phyloP scores from a whole-genome alignment of 1,140 invertebrate species.

The Drosophila arizonae region DNA sequence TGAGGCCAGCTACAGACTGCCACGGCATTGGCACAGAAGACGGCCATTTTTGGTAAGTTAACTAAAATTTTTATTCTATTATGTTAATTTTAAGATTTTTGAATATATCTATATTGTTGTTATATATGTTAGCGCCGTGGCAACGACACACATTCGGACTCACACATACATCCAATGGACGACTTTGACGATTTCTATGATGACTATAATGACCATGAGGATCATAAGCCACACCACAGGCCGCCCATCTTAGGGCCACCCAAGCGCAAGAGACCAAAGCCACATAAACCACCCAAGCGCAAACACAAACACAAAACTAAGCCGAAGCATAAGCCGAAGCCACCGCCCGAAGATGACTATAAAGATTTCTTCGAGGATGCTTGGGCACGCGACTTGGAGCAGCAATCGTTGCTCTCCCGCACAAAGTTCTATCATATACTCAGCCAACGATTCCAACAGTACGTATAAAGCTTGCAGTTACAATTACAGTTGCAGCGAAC shows the following conservation, averaged over 20 bases:
- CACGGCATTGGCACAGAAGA: slow-evolving; percentile 45
- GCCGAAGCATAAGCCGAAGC: slow-evolving; percentile 22
- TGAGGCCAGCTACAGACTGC: slow-evolving; percentile 87
- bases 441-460: slow-evolving; percentile 62
- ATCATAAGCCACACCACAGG: slow-evolving; percentile 11
- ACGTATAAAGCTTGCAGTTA: slow-evolving; percentile 8
- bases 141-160: slow-evolving; percentile 39
- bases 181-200: slow-evolving; percentile 53
- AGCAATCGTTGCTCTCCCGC: slow-evolving; percentile 53
- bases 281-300: slow-evolving; percentile 30
- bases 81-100: too few relatives aligned
- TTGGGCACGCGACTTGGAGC: slow-evolving; percentile 1
- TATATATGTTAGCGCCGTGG: slow-evolving; percentile 1
- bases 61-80: not conserved
- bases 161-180: slow-evolving; percentile 1
- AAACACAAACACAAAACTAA: slow-evolving; percentile 37
- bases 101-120: too few relatives aligned
- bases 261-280: slow-evolving; percentile 41
- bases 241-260: slow-evolving; percentile 18
- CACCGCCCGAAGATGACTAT: slow-evolving; percentile 32
- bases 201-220: slow-evolving; percentile 47
- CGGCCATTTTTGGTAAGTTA: slow-evolving; percentile 53
- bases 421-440: slow-evolving; percentile 65
- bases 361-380: slow-evolving; percentile 63
- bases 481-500: not conserved